These are phyloP conservation scores for Busseola fusca DNA, from an alignment of 2,888 invertebrate genomes.

Conservation along the genomic window DNA sequence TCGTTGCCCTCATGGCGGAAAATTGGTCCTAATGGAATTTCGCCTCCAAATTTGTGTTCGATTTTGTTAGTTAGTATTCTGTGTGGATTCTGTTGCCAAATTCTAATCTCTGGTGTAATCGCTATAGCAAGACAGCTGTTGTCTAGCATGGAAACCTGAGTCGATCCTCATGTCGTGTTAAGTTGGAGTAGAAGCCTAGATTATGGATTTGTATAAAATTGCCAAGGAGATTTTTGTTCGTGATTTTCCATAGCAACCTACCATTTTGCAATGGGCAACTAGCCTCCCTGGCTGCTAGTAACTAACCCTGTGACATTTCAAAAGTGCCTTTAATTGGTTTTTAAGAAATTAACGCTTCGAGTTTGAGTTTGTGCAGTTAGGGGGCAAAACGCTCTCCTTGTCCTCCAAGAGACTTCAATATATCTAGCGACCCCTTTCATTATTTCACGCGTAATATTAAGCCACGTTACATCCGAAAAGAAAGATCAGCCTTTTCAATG, in stretches of 20 bases:
- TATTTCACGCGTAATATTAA: not conserved
- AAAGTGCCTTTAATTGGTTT: too few species aligned
- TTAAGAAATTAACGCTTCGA: too few species aligned
- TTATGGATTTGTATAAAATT: not conserved
- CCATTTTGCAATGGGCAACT: too few species aligned
- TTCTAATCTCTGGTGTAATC: not conserved
- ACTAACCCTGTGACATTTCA: too few species aligned
- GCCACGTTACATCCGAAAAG: not conserved
- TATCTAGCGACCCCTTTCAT: not conserved
- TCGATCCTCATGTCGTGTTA: too few species aligned
- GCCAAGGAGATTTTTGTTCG: too few species aligned
- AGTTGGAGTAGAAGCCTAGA: not conserved
- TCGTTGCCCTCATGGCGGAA: not conserved
- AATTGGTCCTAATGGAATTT: not conserved
- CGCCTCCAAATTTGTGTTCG: not conserved
- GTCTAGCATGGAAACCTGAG: not conserved
- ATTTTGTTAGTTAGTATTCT: not conserved
- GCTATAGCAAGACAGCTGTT: not conserved
- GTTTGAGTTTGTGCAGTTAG: not conserved
- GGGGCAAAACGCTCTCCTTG: not conserved
- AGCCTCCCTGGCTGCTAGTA: too few species aligned
- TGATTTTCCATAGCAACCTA: too few species aligned
- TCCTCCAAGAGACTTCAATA: not conserved
- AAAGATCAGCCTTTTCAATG: slow-evolving; percentile 23
- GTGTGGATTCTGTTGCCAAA: not conserved